Conservation (phyloP, 2,888 invertebrate genomes). For the Cephonodes hylas region DNA sequence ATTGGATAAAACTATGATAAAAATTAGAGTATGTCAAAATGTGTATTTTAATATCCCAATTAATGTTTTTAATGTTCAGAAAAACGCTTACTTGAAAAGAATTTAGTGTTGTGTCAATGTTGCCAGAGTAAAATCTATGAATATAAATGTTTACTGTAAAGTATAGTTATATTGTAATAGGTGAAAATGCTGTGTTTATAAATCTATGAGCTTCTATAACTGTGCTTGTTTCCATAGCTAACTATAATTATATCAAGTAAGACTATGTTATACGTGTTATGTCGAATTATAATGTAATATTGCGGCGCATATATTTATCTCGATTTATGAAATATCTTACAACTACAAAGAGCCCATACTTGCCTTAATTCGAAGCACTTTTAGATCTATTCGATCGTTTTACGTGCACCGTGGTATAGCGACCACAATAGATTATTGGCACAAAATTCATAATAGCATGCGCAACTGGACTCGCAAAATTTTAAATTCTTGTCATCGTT, state of each 20-base stretch:
- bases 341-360: not conserved
- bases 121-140: not conserved
- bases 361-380: constrained; percentile 8
- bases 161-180: not conserved
- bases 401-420: constrained; percentile 9
- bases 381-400: constrained; percentile 2
- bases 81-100: not conserved
- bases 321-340: not conserved
- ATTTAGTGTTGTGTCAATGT: not conserved
- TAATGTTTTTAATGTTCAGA: not conserved
- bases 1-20: not conserved
- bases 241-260: too few species aligned
- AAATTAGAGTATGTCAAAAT: not conserved
- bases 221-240: not conserved
- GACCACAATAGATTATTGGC: constrained; percentile 9
- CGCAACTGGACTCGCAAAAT: not conserved
- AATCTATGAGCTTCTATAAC: not conserved
- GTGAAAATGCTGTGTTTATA: not conserved
- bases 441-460: not conserved
- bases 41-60: not conserved
- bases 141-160: not conserved
- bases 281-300: not conserved
- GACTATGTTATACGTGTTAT: not conserved
- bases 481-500: not conserved
- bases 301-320: not conserved